Base-by-base conservation (phyloP, 2,797 vertebrate genomes). In the Linurgus olivaceus region DNA sequence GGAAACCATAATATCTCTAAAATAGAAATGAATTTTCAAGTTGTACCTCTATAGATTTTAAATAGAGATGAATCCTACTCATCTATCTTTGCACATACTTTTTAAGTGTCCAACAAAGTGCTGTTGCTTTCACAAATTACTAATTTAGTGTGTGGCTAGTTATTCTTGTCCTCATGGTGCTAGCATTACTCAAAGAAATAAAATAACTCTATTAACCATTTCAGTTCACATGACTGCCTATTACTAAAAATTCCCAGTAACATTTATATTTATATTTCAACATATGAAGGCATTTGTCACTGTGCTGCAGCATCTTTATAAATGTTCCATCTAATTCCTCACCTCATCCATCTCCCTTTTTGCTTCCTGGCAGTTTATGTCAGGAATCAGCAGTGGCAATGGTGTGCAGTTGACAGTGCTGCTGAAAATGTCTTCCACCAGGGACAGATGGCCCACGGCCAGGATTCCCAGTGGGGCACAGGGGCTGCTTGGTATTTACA, bases 401-500 rank as follows among this genome's bases (percentile, higher is more conserved):
- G 59, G 47, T 81, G 73, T 40, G 62, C 58, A 61, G 81, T 72
- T 24, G 7, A 55, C 79, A 88, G 8, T 51, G 77, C 86, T 82
- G 61, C 67, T 48, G 71, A 17, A 90, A 93, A 90, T 61, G 48
- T 44, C 73, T 55, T 93, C 88, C 31, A 17, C 48, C 6, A 3
- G 58, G 71, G 72, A 58, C 58, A 68, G 44, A 42, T 37, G 75
- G 79, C 68, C 89, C 58, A 25, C 29, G 68, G 81, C 90, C 81
- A 87, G 33, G 33, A 29, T 80, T 92, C 86, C 75, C 86, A 75
- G 42, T 61, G 2, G 3, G 44, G 40, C 45, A 73, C 67, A 76
- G 74, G 66, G 44, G 25, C 86, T 86, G 67, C 54, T 94, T 88
- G 84, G 28, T 95, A 80, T 92, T 90, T 87, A 45, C 37, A 65